Evolutionary conservation across 2,797 vertebrate genomes (phyloP).

Genomic region (Diplodus puntazzo): DNA sequence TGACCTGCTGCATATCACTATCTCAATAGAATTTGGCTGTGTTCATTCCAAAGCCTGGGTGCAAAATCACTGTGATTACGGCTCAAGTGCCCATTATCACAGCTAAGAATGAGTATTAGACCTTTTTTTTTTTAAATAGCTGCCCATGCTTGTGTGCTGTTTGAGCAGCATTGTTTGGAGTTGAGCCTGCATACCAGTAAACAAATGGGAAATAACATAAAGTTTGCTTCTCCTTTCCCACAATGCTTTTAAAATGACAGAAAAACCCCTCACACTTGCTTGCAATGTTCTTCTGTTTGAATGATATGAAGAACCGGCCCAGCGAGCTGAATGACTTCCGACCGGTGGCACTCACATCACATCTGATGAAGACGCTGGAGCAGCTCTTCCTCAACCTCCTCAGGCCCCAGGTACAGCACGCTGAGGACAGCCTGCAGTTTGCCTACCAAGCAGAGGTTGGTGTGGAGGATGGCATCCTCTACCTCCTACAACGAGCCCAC

Average conservation of each 20-base stretch:
- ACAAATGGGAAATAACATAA: background rate
- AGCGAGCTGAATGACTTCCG: too few species aligned
- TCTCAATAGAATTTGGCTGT: background rate
- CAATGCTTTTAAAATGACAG: background rate
- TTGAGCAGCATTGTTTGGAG: background rate
- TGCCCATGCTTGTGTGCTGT: background rate
- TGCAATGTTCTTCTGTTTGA: background rate
- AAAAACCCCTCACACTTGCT: background rate
- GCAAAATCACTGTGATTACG: conserved; percentile 1
- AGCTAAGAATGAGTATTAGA: background rate
- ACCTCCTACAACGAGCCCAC: too few species aligned
- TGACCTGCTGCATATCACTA: conserved; percentile 3
- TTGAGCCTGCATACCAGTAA: too few species aligned
- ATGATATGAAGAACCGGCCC: too few species aligned
- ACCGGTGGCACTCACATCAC: too few species aligned
- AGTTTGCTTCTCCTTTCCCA: background rate
- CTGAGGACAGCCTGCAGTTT: too few species aligned
- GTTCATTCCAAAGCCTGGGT: background rate
- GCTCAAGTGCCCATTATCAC: conserved; percentile 2
- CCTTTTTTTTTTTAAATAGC: background rate
- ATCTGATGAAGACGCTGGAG: too few species aligned
- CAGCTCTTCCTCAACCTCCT: too few species aligned
- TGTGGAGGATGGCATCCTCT: too few species aligned
- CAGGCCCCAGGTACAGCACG: too few species aligned
- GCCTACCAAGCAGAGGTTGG: too few species aligned